Conservation (phyloP, 2,888 invertebrate genomes). For the Sesia apiformis region DNA sequence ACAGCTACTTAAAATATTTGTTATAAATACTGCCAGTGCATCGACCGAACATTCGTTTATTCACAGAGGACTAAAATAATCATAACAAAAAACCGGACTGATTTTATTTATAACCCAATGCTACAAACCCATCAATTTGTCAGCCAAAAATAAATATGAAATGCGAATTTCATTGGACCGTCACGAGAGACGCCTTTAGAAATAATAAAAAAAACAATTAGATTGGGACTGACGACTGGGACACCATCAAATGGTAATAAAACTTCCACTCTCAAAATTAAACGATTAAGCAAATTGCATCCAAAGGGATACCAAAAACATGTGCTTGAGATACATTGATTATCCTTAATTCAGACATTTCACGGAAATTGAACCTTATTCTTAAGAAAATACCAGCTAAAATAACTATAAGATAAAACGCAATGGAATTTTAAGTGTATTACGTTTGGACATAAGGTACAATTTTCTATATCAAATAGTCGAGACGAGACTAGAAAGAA, state of each 20-base stretch:
- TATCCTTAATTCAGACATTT: slow-evolving; percentile 10
- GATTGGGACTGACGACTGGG: not conserved
- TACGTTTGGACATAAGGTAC: not conserved
- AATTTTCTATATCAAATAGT: not conserved
- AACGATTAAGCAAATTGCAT: slow-evolving; percentile 38
- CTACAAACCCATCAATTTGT: not conserved
- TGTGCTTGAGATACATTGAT: slow-evolving; percentile 16
- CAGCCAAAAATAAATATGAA: not conserved
- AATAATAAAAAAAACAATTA: not conserved
- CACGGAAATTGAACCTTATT: not conserved
- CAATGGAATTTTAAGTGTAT: not conserved
- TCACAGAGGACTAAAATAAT: not conserved
- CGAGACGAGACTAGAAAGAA: slow-evolving; percentile 1
- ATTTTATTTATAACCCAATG: not conserved
- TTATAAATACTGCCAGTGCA: not conserved
- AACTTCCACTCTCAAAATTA: slow-evolving; percentile 20
- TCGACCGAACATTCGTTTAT: not conserved
- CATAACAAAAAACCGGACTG: not conserved
- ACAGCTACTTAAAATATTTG: too few species aligned
- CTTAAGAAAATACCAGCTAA: not conserved
- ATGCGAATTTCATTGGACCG: not conserved
- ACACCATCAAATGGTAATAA: not conserved
- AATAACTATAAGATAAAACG: not conserved
- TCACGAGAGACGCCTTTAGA: too few species aligned
- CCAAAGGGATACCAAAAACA: slow-evolving; percentile 30